phyloP scores from a whole-genome alignment of 1,140 invertebrate genomes.

The Saccostrea cuccullata region DNA sequence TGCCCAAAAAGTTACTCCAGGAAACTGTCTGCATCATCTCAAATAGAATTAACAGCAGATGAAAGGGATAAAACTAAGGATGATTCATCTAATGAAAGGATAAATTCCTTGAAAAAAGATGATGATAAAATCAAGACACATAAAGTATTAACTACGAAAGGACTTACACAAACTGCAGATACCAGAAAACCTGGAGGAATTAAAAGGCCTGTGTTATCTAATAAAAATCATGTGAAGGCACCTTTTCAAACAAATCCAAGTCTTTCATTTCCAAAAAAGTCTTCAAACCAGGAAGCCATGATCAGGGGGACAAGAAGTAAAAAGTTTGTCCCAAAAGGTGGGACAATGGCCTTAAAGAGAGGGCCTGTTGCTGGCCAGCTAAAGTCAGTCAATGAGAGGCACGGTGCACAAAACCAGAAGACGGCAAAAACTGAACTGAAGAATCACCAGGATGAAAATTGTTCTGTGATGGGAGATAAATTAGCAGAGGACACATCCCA shows the following conservation, averaged over 20 bases:
- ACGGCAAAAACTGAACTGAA: no score
- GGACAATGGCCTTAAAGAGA: background rate
- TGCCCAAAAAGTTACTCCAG: constrained; percentile 11
- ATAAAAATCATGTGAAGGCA: constrained; percentile 56
- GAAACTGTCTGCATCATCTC: background rate
- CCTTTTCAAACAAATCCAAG: constrained; percentile 66
- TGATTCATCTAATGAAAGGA: background rate
- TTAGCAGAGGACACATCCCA: no score
- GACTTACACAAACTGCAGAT: constrained; percentile 7
- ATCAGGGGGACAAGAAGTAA: constrained; percentile 4
- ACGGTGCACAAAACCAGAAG: background rate
- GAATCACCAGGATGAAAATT: no score
- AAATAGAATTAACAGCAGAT: background rate
- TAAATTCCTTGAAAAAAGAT: background rate
- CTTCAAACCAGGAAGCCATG: constrained; percentile 42
- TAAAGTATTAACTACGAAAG: background rate
- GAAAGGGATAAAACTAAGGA: background rate
- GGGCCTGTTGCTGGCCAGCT: background rate
- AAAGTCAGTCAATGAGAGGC: background rate
- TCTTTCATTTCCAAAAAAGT: constrained; percentile 55
- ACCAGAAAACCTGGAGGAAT: constrained; percentile 18
- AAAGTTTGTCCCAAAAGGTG: background rate
- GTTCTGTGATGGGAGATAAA: no score
- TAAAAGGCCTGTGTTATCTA: background rate
- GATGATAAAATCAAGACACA: background rate